Evolutionary conservation across 1,140 invertebrate species (phyloP).

Genomic region (Drosophila tsacasi): DNA sequence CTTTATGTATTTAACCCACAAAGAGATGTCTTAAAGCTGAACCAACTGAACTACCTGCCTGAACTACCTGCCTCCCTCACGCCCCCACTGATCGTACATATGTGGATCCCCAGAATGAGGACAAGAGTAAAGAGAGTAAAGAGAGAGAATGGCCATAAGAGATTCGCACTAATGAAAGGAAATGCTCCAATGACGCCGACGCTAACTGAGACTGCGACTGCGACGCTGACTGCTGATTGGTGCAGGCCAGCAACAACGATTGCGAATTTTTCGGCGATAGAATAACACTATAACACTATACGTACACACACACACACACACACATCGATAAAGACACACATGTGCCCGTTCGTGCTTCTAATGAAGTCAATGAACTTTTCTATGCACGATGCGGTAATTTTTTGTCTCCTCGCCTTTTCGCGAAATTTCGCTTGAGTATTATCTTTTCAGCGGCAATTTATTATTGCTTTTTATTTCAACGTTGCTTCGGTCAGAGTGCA

Average conservation of each 20-base stretch:
- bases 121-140: constrained; percentile 30
- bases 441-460: constrained; percentile 56
- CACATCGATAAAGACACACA: constrained; percentile 31
- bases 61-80: not conserved
- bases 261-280: constrained; percentile 43
- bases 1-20: not conserved
- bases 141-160: constrained; percentile 17
- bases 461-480: constrained; percentile 25
- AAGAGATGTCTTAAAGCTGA: not conserved
- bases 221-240: constrained; percentile 59
- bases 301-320: constrained; percentile 1
- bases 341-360: constrained; percentile 46
- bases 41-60: not conserved
- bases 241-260: constrained; percentile 66
- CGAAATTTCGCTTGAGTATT: constrained; percentile 72
- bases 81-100: constrained; percentile 26
- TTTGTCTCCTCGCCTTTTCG: constrained; percentile 36
- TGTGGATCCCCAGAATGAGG: constrained; percentile 32
- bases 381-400: constrained; percentile 82
- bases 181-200: constrained; percentile 55
- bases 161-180: constrained; percentile 39
- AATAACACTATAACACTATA: constrained; percentile 16
- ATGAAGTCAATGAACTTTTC: constrained; percentile 79
- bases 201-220: constrained; percentile 24
- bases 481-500: constrained; percentile 62